Base-by-base conservation (phyloP, 2,797 vertebrate species). In the Cephalopachus bancanus region DNA sequence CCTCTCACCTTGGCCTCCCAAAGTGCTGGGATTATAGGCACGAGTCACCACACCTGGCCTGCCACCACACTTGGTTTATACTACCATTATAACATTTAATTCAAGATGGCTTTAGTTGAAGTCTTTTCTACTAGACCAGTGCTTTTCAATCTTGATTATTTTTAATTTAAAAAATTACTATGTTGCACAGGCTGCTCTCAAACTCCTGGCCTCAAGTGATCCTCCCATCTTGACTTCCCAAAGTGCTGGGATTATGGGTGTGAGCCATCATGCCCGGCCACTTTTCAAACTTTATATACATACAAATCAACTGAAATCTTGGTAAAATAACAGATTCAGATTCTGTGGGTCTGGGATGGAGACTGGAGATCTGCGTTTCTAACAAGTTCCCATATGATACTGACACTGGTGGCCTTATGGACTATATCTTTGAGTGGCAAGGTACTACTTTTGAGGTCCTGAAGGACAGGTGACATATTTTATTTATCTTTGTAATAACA, bases 241-340 rank as follows among this genome's bases (percentile, higher is more conserved):
- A 37, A 37, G 37, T 37, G 37, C 37, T 37, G 37, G 37, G 37
- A 37, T 37, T 37, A 37, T 37, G 37, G 37, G 37, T 37, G 37
- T 37, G 37, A 37, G 37, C 37, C 37, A 37, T 37, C 37, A 37
- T 37, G 37, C 37, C 37, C 37, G 37, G 37, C 37, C 37, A 37
- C 37, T 37, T 37, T 37, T 37, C 37, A 37, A 37, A 84, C 26
- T 94, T 95, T 5, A 7, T 57, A 44, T 51, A 14, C 6, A 22
- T n/a, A n/a, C 30, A 55, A 8, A 60, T 95, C 64, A 79, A 55
- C 24, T 51, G 22, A 30, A 37, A 30, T 67, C 12, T 74, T 93
- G 53, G 67, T 62, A n/a, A 94, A 96, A 75, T 14, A 19, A 37
- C 5, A 95, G 59, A 44, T 91, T 69, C 65, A 20, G 55, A 69